phyloP scores from a whole-genome alignment of 2,888 invertebrate species.

The Tanytarsus gracilentus region DNA sequence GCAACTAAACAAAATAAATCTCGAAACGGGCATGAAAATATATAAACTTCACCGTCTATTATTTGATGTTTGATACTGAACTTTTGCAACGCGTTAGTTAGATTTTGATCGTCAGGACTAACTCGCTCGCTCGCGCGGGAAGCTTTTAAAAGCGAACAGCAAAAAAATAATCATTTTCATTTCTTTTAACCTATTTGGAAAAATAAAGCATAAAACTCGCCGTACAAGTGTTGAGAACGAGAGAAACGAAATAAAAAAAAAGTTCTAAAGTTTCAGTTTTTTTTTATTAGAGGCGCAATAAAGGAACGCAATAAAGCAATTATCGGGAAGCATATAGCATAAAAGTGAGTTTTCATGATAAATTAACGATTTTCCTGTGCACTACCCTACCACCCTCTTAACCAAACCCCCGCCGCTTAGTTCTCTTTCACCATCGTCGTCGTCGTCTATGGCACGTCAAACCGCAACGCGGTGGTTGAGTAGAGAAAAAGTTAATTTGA shows the following conservation, averaged over 20 bases:
- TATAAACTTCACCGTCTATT: conserved; percentile 15
- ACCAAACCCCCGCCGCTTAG: not conserved
- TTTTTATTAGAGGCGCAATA: conserved; percentile 5
- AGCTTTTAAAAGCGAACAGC: not conserved
- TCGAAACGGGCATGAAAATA: not conserved
- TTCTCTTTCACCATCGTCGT: not conserved
- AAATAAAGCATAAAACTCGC: too few species aligned
- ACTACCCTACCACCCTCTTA: not conserved
- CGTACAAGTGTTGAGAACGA: too few species aligned
- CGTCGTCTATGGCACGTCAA: not conserved
- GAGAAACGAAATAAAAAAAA: too few species aligned
- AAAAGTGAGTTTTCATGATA: conserved; percentile 5
- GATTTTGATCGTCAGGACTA: too few species aligned
- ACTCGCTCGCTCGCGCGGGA: not conserved
- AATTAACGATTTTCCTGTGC: conserved; percentile 23
- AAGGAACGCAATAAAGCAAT: conserved; percentile 24
- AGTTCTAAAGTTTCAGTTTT: not conserved
- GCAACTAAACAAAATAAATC: conserved; percentile 14
- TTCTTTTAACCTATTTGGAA: not conserved
- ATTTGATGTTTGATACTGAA: conserved; percentile 24
- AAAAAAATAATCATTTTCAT: not conserved
- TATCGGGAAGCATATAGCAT: not conserved
- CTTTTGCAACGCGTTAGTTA: not conserved
- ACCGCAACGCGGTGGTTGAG: conserved; percentile 8
- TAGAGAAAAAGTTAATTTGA: conserved; percentile 20